phyloP scores from a whole-genome alignment of 2,888 invertebrate genomes.

The Nomada goodeniana region DNA sequence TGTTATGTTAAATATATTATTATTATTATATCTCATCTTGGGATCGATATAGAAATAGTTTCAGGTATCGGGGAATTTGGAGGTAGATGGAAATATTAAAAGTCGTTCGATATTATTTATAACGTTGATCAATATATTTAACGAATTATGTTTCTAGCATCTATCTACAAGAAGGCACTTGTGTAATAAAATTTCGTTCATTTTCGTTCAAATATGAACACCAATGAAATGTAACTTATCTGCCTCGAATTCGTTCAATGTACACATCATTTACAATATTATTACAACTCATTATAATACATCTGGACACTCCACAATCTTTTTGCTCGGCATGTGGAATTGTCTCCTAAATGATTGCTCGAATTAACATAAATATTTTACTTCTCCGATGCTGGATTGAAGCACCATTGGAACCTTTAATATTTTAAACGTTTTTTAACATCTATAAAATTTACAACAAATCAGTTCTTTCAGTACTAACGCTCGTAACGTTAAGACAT shows the following conservation, averaged over 20 bases:
- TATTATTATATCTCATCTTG: too few relatives aligned
- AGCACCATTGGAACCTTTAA: slow-evolving; percentile 8
- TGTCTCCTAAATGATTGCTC: slow-evolving; percentile 10
- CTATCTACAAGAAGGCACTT: slow-evolving; percentile 78
- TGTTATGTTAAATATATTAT: background rate
- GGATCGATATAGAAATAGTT: too few relatives aligned
- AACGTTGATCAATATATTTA: slow-evolving; percentile 80
- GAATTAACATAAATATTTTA: slow-evolving; percentile 41
- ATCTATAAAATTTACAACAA: slow-evolving; percentile 48
- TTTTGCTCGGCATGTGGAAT: background rate
- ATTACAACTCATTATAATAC: slow-evolving; percentile 46
- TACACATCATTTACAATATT: slow-evolving; percentile 53
- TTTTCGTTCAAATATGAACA: slow-evolving; percentile 57
- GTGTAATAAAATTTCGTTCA: slow-evolving; percentile 55
- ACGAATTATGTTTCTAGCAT: slow-evolving; percentile 74
- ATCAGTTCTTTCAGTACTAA: slow-evolving; percentile 28
- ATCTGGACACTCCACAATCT: slow-evolving; percentile 7
- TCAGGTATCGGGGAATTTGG: background rate
- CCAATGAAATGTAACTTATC: slow-evolving; percentile 13
- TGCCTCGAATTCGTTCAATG: slow-evolving; percentile 32
- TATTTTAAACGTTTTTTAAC: slow-evolving; percentile 28
- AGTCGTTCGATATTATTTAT: slow-evolving; percentile 53
- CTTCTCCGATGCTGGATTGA: background rate
- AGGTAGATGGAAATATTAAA: slow-evolving; percentile 16
- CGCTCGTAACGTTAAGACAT: background rate